Evolutionary conservation across 35 echinoderm and acorn worm species (phyloP), one percentile per base, ranked within the genome.

Genomic region (Hemicentrotus pulcherrimus): DNA sequence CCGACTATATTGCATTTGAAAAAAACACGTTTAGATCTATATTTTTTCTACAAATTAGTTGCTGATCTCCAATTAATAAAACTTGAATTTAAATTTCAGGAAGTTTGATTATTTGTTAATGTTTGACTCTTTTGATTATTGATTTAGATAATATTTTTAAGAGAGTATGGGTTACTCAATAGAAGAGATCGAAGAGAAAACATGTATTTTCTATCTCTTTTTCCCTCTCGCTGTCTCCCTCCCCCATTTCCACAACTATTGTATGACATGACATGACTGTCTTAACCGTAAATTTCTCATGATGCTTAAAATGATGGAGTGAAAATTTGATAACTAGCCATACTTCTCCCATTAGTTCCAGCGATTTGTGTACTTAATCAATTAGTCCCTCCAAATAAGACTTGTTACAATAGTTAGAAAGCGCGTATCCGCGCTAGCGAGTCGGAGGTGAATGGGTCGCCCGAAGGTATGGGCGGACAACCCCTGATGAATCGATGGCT

Each of bases 401-500:
- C 19, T 78, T 78, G 65, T 78, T 78, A 78, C 65, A 78, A 78
- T 78, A 78, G 18, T 24, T 70, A 70, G 6, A 70, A 70, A 78
- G 65, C 65, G 22, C 65, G 24, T 78, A n/a, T 78, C 65, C 61
- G 0, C 65, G 22, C 19, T 6, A 78, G 65, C 65, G 65, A 78
- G 65, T 78, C 65, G 65, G 65, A n/a, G 22, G 65, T 28, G 65
- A 78, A 78, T 78, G 65, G 65, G 65, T 78, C 65, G 65, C 65
- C 65, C n/a, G 65, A 78, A 78, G 65, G 19, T 28, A 78, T 22
- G 22, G 65, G 22, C 19, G 65, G 65, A 78, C 65, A 78, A 18
- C 65, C 65, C 22, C 88, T 90, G 88, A 90, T 90, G 46, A 90
- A 90, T 90, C 88, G 88, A 47, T 90, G 46, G 19, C 46, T 30